Evolutionary conservation across 2,888 invertebrate genomes (phyloP), one percentile per base, ranked within the genome.

Genomic region (Brassicogethes aeneus): DNA sequence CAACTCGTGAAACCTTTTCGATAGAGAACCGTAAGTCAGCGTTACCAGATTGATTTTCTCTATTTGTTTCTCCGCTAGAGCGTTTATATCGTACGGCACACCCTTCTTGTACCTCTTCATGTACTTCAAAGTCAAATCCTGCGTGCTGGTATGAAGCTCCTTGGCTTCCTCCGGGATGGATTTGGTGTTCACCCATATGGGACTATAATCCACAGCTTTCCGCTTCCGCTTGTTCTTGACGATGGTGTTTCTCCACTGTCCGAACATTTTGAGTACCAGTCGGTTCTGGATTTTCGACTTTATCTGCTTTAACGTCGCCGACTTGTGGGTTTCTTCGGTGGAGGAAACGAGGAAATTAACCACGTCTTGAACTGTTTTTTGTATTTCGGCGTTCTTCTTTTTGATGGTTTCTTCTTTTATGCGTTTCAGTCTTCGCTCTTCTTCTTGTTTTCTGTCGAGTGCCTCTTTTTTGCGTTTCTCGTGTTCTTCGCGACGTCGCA

Each of bases 171-270:
- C 65, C 2, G 60, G 50, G 1, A 68, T 43, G 15, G 66, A 64
- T 32, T 59, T 58, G 1, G 63, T 61, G n/a, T 71, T 70, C 12
- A 75, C 57, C 72, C 76, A 77, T 1, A 75, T 60, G 0, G 79
- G 77, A 29, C 73, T 71, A 35, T 69, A 67, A 36, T 75, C 73
- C 17, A 79, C 62, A 0, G 75, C 70, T 44, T 69, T 68, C 3
- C 75, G 68, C 49, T 72, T 73, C 14, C 68, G 55, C 46, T 66
- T 68, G 42, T 69, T 68, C 30, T 59, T 64, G 1, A 59, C 52
- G 1, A 65, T 57, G 16, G 62, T 60, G 14, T 54, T 57, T 15
- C 64, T 64, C 79, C 79, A 79, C 23, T 65, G 61, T 10, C 55
- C 54, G 29, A 70, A 67, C 42, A 69, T 72, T 23, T 65, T 65